Evolutionary conservation across 1,140 invertebrate genomes (phyloP).

Genomic region (Drosophila jambulina): DNA sequence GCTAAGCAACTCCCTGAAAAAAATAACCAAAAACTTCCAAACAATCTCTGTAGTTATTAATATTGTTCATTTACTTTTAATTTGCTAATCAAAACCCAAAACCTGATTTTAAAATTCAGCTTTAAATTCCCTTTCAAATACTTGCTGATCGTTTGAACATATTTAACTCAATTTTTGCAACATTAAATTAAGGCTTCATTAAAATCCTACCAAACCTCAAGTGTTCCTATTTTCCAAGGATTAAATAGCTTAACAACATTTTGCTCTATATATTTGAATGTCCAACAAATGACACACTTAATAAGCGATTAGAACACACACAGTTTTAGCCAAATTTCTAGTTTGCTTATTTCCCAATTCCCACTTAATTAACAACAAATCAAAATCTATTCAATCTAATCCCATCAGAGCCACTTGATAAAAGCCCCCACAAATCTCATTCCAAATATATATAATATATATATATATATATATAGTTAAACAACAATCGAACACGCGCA

Average conservation of each 20-base stretch:
- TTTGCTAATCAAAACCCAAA: not conserved
- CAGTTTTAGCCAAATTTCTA: conserved; percentile 7
- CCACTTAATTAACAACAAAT: conserved; percentile 40
- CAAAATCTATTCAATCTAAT: conserved; percentile 29
- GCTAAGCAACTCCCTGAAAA: too few species aligned
- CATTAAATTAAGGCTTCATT: not conserved
- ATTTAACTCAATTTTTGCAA: too few species aligned
- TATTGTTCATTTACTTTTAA: too few species aligned
- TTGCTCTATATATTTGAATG: not conserved
- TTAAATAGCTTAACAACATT: not conserved
- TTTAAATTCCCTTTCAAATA: not conserved
- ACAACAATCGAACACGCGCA: conserved; percentile 37
- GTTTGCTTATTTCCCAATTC: conserved; percentile 18
- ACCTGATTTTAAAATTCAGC: too few species aligned
- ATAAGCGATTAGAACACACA: conserved; percentile 17
- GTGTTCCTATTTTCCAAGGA: not conserved
- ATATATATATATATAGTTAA: conserved; percentile 4
- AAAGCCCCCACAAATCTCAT: not conserved
- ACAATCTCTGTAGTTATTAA: too few species aligned
- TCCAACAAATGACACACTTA: conserved; percentile 4
- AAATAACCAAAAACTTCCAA: too few species aligned
- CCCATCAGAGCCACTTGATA: conserved; percentile 35
- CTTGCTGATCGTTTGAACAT: not conserved
- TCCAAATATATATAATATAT: not conserved
- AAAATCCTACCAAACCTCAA: too few species aligned